These are phyloP conservation scores for Rhingia campestris DNA, from an alignment of 2,888 invertebrate genomes.

Conservation along the genomic window DNA sequence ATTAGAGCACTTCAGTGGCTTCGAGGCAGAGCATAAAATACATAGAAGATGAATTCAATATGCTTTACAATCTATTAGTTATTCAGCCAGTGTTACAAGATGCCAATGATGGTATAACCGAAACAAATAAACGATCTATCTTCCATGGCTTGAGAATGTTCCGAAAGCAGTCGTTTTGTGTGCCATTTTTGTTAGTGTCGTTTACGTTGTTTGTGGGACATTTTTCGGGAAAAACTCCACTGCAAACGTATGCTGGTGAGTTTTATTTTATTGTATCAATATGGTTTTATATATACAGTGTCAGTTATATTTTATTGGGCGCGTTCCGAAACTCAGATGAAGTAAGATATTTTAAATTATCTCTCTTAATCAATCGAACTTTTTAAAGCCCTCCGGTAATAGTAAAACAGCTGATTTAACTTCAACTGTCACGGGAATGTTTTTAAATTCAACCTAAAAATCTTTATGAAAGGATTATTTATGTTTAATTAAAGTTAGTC, in stretches of 20 bases:
- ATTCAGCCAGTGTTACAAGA: conserved; percentile 79
- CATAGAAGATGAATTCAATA: conserved; percentile 84
- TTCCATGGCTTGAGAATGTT: conserved; percentile 82
- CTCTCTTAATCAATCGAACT: too few species aligned
- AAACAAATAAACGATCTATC: conserved; percentile 66
- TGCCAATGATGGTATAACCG: conserved; percentile 75
- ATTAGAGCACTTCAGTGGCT: conserved; percentile 89
- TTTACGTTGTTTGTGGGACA: conserved; percentile 88
- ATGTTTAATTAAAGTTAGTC: too few species aligned
- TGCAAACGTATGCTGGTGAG: conserved; percentile 87
- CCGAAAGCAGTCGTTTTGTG: conserved; percentile 86
- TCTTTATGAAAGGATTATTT: too few species aligned
- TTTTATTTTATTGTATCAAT: not conserved
- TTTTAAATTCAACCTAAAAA: too few species aligned
- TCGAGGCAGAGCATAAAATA: conserved; percentile 86
- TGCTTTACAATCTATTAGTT: conserved; percentile 80
- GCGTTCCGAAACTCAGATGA: too few species aligned
- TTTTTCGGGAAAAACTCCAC: conserved; percentile 89
- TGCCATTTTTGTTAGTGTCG: conserved; percentile 87
- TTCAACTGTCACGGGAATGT: too few species aligned
- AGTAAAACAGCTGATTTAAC: too few species aligned
- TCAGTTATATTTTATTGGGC: too few species aligned
- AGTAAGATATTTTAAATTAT: too few species aligned
- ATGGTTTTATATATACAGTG: too few species aligned
- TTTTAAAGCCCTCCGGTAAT: too few species aligned